phyloP scores from a whole-genome alignment of 2,888 invertebrate species.

The Bugula neritina region DNA sequence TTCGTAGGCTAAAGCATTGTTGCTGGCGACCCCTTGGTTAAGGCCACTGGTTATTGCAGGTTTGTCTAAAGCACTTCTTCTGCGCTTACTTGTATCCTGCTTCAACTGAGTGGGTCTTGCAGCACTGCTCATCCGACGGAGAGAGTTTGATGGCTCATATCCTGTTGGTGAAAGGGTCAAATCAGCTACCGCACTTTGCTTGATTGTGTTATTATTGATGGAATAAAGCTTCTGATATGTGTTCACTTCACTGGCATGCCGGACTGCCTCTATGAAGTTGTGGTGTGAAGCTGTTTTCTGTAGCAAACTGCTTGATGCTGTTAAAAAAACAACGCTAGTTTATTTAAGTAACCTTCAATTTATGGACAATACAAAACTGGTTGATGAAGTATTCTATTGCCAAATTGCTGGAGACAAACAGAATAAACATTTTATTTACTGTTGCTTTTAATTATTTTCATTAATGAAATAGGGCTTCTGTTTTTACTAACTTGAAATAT shows the following conservation, averaged over 20 bases:
- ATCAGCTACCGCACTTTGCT: background rate
- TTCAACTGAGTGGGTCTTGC: background rate
- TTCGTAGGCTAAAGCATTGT: background rate
- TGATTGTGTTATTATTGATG: background rate
- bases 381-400: too few relatives aligned
- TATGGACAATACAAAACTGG: too few relatives aligned
- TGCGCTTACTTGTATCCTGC: background rate
- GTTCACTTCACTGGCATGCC: background rate
- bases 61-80: constrained; percentile 1
- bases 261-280: constrained; percentile 4
- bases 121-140: background rate
- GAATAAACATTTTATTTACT: too few relatives aligned
- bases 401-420: too few relatives aligned
- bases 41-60: background rate
- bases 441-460: too few relatives aligned
- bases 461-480: too few relatives aligned
- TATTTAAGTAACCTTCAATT: too few relatives aligned
- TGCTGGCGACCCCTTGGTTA: background rate
- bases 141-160: constrained; percentile 8
- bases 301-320: too few relatives aligned
- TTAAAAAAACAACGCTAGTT: too few relatives aligned
- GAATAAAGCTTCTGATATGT: background rate
- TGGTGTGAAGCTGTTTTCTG: background rate
- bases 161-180: background rate
- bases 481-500: too few relatives aligned